Percentiles rank a stretch among this genome's conserved stretches.
Conservation (phyloP, 2,113 vertebrate genomes). For the Zeus faber region DNA sequence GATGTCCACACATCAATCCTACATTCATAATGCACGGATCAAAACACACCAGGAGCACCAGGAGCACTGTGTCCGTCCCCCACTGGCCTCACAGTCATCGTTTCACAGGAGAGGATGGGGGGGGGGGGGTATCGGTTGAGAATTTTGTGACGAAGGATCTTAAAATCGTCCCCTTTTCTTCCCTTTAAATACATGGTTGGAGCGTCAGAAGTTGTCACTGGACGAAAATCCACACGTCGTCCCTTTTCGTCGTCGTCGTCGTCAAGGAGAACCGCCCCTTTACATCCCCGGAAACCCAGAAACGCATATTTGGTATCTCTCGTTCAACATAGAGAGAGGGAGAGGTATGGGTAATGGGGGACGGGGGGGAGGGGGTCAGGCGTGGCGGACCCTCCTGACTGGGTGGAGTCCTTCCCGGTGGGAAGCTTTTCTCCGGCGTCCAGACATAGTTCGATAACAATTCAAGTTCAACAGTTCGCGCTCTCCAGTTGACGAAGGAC, state of each 20-base stretch:
- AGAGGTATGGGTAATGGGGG: too few species aligned
- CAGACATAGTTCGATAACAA: too few species aligned
- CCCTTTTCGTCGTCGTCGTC: not conserved
- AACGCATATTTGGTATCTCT: slow-evolving; percentile 49
- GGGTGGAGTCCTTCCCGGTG: too few species aligned
- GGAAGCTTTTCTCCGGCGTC: too few species aligned
- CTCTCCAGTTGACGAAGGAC: too few species aligned
- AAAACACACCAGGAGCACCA: slow-evolving; percentile 58
- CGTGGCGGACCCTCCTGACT: too few species aligned
- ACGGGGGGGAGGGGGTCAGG: too few species aligned
- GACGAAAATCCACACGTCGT: too few species aligned
- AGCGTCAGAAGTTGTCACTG: too few species aligned
- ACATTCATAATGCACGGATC: slow-evolving; percentile 64
- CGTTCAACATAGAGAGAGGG: slow-evolving; percentile 46
- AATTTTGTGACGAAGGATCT: slow-evolving; percentile 31
- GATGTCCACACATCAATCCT: slow-evolving; percentile 60
- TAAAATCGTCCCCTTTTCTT: slow-evolving; percentile 39
- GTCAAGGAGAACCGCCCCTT: slow-evolving; percentile 16
- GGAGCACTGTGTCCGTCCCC: slow-evolving; percentile 46
- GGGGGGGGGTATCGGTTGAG: slow-evolving; percentile 7
- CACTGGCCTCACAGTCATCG: slow-evolving; percentile 62
- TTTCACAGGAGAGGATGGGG: slow-evolving; percentile 28
- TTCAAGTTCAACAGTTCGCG: too few species aligned
- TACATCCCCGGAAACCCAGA: slow-evolving; percentile 34
- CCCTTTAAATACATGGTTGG: slow-evolving; percentile 49